Evolutionary conservation across 2,113 vertebrate genomes (phyloP).

Genomic region (Eupsittula cactorum): DNA sequence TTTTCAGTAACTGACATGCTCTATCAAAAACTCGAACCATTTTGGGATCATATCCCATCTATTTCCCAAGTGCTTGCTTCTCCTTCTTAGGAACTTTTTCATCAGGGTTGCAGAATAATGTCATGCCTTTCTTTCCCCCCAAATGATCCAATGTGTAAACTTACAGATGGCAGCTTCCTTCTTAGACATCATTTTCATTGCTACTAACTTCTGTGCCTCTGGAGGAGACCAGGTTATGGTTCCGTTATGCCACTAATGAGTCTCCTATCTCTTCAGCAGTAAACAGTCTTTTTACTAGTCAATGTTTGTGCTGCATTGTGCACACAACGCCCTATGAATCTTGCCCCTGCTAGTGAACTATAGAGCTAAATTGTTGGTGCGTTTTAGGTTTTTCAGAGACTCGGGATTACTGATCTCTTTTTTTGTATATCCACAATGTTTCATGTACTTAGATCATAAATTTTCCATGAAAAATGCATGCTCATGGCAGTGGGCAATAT

Average conservation of each 20-base stretch:
- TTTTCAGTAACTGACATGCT: not conserved
- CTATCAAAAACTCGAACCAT: not conserved
- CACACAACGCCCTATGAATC: not conserved
- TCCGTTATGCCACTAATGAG: constrained; percentile 66
- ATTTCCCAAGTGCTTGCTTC: constrained; percentile 38
- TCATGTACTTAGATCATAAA: constrained; percentile 24
- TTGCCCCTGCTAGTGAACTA: not conserved
- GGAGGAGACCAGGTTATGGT: constrained; percentile 64
- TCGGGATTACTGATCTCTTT: not conserved
- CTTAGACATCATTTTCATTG: constrained; percentile 58
- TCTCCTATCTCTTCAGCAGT: constrained; percentile 53
- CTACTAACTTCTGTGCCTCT: constrained; percentile 67
- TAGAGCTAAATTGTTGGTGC: not conserved
- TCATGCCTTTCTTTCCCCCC: not conserved
- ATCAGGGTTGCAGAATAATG: constrained; percentile 66
- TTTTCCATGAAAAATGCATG: constrained; percentile 38
- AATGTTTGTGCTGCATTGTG: constrained; percentile 45
- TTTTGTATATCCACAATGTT: not conserved
- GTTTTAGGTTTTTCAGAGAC: not conserved
- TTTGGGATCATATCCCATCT: constrained; percentile 37
- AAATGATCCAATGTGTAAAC: constrained; percentile 47
- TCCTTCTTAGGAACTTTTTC: constrained; percentile 51
- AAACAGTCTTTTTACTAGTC: constrained; percentile 57
- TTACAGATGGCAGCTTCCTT: constrained; percentile 68
- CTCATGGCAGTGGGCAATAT: not conserved